These are phyloP conservation scores for Eira barbara DNA, from an alignment of 2,113 vertebrate species.

Conservation along the genomic window DNA sequence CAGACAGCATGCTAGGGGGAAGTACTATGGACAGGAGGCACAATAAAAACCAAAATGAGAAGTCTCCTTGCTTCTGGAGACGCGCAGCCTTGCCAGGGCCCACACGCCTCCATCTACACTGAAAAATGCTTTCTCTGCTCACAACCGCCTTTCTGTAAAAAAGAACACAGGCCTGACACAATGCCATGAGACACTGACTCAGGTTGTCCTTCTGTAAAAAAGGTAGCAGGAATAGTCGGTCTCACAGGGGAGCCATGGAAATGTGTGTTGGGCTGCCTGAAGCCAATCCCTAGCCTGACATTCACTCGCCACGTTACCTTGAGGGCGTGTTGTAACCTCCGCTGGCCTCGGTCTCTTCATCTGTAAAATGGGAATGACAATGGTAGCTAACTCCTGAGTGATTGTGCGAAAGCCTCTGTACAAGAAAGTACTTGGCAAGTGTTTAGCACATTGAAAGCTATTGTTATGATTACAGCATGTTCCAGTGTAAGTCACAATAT, in stretches of 20 bases:
- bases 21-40: not conserved
- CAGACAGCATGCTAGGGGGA: not conserved
- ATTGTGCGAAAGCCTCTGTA: not conserved
- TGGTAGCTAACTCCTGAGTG: not conserved
- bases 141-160: not conserved
- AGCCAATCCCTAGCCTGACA: not conserved
- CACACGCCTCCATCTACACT: not conserved
- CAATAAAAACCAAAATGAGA: not conserved
- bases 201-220: not conserved
- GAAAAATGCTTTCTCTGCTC: not conserved
- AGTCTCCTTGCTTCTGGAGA: not conserved
- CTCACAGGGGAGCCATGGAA: not conserved
- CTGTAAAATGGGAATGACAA: not conserved
- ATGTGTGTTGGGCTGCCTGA: not conserved
- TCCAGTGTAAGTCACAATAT: accelerated
- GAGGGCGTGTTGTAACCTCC: not conserved
- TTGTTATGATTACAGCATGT: accelerated
- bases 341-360: not conserved
- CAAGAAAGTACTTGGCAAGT: not conserved
- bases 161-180: not conserved
- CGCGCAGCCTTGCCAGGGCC: not conserved
- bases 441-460: accelerated
- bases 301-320: not conserved
- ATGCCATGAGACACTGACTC: not conserved
- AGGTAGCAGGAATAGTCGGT: not conserved